These are phyloP conservation scores for Cheirogaleus major DNA, from an alignment of 2,797 vertebrate species.

Conservation along the genomic window DNA sequence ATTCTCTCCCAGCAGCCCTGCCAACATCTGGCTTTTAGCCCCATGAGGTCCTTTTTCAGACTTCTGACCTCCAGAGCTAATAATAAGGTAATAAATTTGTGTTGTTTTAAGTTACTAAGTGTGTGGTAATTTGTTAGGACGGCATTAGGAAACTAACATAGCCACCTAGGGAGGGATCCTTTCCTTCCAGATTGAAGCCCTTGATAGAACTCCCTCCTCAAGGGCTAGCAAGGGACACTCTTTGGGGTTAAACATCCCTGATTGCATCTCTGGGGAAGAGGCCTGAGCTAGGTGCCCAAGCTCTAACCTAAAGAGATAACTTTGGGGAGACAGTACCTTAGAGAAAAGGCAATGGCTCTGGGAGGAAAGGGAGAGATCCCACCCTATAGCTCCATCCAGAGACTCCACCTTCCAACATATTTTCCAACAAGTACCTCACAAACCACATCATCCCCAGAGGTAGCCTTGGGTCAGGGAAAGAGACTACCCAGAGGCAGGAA, in stretches of 20 bases:
- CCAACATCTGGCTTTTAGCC: not conserved
- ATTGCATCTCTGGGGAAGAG: not conserved
- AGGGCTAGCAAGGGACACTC: not conserved
- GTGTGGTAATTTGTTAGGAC: not conserved
- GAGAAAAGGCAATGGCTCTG: not conserved
- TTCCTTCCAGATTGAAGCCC: not conserved
- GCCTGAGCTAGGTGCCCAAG: not conserved
- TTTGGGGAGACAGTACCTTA: not conserved
- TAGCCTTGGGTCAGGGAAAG: not conserved
- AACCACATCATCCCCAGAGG: not conserved
- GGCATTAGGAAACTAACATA: not conserved
- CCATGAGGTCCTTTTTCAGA: not conserved
- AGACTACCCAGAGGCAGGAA: not conserved
- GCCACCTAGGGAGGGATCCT: not conserved
- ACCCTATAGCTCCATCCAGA: not conserved
- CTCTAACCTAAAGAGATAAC: not conserved
- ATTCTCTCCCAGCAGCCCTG: not conserved
- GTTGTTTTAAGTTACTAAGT: not conserved
- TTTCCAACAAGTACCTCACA: not conserved
- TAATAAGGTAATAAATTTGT: not conserved
- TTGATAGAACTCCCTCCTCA: not conserved
- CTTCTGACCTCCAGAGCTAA: not conserved
- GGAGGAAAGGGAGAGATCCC: not conserved
- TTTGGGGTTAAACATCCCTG: not conserved
- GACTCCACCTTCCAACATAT: not conserved